Conservation (phyloP, 2,888 invertebrate species). For the Morpho achilles region DNA sequence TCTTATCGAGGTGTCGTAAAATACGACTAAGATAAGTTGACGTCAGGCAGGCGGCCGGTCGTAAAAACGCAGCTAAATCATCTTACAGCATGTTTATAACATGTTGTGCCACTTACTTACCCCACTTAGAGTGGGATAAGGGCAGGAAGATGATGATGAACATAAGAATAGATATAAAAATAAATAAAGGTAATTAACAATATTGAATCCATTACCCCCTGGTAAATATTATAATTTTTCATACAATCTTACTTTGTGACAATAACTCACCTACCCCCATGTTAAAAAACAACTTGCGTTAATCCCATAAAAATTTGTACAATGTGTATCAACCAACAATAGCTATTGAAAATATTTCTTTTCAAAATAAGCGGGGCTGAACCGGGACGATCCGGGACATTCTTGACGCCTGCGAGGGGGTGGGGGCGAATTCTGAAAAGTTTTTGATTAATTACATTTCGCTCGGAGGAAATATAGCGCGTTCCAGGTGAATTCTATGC, state of each 20-base stretch:
- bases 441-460: slow-evolving; percentile 78
- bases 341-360: slow-evolving; percentile 24
- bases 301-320: slow-evolving; percentile 11
- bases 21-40: no score
- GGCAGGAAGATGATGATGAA: no score
- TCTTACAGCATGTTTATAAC: no score
- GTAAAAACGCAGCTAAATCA: no score
- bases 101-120: no score
- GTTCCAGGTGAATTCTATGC: slow-evolving; percentile 60
- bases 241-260: neutral
- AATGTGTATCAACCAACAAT: slow-evolving; percentile 21
- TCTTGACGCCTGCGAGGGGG: slow-evolving; percentile 26
- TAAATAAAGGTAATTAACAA: no score
- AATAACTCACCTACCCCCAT: neutral
- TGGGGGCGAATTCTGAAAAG: slow-evolving; percentile 43
- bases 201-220: no score
- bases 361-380: slow-evolving; percentile 26
- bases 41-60: no score
- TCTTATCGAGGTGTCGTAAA: no score
- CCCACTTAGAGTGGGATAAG: no score
- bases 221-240: no score
- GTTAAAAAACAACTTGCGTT: slow-evolving; percentile 2
- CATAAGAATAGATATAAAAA: no score
- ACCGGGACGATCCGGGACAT: slow-evolving; percentile 25
- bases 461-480: slow-evolving; percentile 62